phyloP scores from a whole-genome alignment of 2,888 invertebrate species.

The Alviniconcha strummeri region DNA sequence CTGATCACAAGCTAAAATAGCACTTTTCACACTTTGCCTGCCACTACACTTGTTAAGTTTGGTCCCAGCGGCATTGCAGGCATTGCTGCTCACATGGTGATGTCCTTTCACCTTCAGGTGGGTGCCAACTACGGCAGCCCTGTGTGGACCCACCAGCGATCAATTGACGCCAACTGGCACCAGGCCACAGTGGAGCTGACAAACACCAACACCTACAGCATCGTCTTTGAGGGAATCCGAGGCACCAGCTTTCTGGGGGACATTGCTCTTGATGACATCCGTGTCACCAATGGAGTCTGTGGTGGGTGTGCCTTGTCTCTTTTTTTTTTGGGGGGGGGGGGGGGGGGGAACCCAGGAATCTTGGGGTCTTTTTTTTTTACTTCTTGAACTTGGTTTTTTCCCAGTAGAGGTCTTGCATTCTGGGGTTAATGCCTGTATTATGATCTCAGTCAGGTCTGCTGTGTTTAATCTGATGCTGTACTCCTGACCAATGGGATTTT shows the following conservation, averaged over 20 bases:
- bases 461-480: too few relatives aligned
- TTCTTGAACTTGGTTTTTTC: background rate
- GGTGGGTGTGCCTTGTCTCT: slow-evolving; percentile 27
- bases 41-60: too few relatives aligned
- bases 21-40: too few relatives aligned
- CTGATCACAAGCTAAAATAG: too few relatives aligned
- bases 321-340: background rate
- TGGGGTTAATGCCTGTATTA: too few relatives aligned
- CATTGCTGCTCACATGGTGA: too few relatives aligned
- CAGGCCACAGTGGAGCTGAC: slow-evolving; percentile 48
- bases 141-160: slow-evolving; percentile 59
- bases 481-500: too few relatives aligned
- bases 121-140: slow-evolving; percentile 47
- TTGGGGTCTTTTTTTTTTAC: background rate
- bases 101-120: slow-evolving; percentile 20
- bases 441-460: too few relatives aligned
- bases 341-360: too few relatives aligned
- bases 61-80: too few relatives aligned
- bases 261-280: slow-evolving; percentile 65
- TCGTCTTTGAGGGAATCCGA: slow-evolving; percentile 62
- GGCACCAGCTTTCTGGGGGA: slow-evolving; percentile 61
- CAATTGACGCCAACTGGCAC: slow-evolving; percentile 58
- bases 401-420: too few relatives aligned
- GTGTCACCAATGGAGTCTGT: slow-evolving; percentile 50
- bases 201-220: slow-evolving; percentile 30